Evolutionary conservation across 2,113 vertebrate species (phyloP).

Genomic region (Myiagra hebetior): DNA sequence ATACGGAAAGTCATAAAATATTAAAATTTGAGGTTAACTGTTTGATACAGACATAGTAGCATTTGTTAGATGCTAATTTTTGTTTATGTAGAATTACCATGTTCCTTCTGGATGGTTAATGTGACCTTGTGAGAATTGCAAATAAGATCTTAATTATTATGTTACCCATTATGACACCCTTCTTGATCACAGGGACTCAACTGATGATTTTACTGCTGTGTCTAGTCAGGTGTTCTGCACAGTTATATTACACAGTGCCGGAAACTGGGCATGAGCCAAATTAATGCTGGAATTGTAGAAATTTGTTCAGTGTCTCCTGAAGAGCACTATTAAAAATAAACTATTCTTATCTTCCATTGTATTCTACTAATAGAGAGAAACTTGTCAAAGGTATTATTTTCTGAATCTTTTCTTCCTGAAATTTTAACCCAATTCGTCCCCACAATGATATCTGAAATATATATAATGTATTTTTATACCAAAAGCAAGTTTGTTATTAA

Average conservation of each 20-base stretch:
- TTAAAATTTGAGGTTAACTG: neutral
- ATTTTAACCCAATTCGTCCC: neutral
- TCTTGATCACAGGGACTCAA: neutral
- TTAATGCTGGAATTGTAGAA: neutral
- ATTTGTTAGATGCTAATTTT: neutral
- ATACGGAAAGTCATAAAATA: neutral
- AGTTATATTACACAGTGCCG: neutral
- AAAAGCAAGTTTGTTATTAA: neutral
- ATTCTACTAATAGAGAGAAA: neutral
- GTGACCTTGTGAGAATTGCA: neutral
- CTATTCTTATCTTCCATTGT: neutral
- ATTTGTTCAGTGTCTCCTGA: neutral
- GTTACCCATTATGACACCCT: neutral
- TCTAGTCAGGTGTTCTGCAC: neutral
- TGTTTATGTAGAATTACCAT: neutral
- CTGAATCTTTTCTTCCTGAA: neutral
- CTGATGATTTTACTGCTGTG: neutral
- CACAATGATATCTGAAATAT: neutral
- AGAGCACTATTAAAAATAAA: neutral
- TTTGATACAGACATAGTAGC: neutral
- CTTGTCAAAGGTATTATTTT: neutral
- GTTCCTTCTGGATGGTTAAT: neutral
- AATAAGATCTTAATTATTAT: neutral
- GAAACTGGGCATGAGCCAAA: neutral
- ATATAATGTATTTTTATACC: neutral